These are phyloP conservation scores for Eupithecia centaureata DNA, from an alignment of 2,888 invertebrate species.

Conservation along the genomic window DNA sequence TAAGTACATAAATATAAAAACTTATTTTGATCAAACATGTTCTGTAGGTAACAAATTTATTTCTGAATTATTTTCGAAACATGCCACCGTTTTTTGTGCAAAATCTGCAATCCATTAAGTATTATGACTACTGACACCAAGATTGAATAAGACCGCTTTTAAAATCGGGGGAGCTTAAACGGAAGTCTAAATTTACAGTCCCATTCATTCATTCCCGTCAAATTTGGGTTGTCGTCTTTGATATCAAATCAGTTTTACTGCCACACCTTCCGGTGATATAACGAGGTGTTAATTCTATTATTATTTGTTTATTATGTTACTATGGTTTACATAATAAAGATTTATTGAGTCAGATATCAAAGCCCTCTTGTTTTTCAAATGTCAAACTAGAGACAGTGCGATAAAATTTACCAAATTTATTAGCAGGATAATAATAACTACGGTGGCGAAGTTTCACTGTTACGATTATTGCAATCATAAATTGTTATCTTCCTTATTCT, in stretches of 20 bases:
- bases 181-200: conserved; percentile 43
- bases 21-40: not conserved
- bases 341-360: not conserved
- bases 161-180: conserved; percentile 38
- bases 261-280: conserved; percentile 31
- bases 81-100: not conserved
- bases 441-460: not conserved
- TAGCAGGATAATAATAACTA: not conserved
- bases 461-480: conserved; percentile 1
- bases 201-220: conserved; percentile 39
- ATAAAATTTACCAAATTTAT: not conserved
- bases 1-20: not conserved
- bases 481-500: not conserved
- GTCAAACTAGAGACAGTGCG: not conserved
- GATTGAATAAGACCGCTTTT: not conserved
- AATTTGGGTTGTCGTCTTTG: conserved; percentile 40
- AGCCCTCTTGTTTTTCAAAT: not conserved
- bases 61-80: not conserved
- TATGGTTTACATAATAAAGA: not conserved
- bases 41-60: not conserved
- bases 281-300: conserved; percentile 24
- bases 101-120: conserved; percentile 1
- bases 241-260: conserved; percentile 14
- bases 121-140: not conserved
- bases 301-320: conserved; percentile 9